Evolutionary conservation across 1,140 invertebrate species (phyloP).

Genomic region (Pogonus chalceus): DNA sequence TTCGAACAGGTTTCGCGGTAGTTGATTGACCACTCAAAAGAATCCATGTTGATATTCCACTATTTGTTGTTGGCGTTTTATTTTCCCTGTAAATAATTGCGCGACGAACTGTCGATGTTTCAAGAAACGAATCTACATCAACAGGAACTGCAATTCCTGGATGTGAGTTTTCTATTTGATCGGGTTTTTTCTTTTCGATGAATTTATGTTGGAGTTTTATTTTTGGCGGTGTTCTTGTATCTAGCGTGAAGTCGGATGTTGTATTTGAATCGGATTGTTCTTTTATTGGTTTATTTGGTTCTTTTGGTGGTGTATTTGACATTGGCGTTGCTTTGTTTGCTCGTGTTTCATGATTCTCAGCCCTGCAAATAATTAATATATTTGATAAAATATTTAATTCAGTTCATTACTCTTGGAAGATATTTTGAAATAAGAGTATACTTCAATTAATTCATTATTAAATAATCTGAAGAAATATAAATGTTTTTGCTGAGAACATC

Average conservation of each 20-base stretch:
- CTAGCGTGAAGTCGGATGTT: conserved; percentile 37
- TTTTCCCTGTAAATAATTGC: conserved; percentile 52
- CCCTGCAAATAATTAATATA: conserved; percentile 8
- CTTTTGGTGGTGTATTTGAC: conserved; percentile 35
- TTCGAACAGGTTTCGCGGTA: conserved; percentile 9
- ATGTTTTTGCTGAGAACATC: too few relatives aligned
- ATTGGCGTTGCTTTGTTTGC: conserved; percentile 30
- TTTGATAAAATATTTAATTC: neutral
- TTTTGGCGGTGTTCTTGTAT: conserved; percentile 51
- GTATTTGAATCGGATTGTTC: conserved; percentile 39
- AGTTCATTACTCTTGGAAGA: neutral
- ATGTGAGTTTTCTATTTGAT: conserved; percentile 39
- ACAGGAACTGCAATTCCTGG: conserved; percentile 48
- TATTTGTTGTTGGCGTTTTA: conserved; percentile 47
- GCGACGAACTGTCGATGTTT: conserved; percentile 34
- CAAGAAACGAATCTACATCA: conserved; percentile 36
- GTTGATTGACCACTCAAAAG: conserved; percentile 46
- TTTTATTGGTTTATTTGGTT: conserved; percentile 44
- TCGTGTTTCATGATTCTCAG: conserved; percentile 21
- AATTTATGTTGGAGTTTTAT: conserved; percentile 42
- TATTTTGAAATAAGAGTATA: too few relatives aligned
- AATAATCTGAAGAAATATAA: too few relatives aligned
- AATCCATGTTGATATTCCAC: conserved; percentile 65
- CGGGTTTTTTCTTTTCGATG: conserved; percentile 29
- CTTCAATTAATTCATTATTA: too few relatives aligned